Conservation (phyloP, 2,113 vertebrate species). For the Pogonocichla stellata region DNA sequence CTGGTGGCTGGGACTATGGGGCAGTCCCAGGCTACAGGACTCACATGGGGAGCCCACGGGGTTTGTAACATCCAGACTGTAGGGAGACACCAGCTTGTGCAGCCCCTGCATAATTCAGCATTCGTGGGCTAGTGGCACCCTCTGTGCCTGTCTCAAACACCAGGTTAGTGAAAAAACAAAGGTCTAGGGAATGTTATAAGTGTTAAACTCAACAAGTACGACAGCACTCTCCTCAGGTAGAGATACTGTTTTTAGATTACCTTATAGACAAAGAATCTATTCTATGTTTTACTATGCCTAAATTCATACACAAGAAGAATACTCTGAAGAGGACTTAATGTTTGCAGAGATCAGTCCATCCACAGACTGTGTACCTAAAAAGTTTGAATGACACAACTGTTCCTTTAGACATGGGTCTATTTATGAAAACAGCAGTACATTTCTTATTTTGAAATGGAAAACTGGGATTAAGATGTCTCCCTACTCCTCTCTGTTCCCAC, state of each 20-base stretch:
- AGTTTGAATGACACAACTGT: neutral
- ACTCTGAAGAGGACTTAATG: neutral
- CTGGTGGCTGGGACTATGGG: neutral
- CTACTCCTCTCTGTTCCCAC: neutral
- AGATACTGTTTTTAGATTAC: neutral
- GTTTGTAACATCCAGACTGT: fast-evolving
- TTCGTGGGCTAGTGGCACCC: neutral
- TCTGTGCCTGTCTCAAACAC: neutral
- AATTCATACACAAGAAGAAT: neutral
- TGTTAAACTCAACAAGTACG: neutral
- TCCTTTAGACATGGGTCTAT: neutral
- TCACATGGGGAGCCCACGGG: neutral
- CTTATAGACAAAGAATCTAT: neutral
- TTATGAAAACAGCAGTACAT: neutral
- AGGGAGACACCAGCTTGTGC: neutral
- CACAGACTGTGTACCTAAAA: neutral
- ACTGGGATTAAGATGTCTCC: neutral
- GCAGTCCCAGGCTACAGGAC: neutral
- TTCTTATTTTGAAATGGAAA: neutral
- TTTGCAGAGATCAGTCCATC: neutral
- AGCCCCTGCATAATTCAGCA: neutral
- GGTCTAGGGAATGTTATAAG: neutral
- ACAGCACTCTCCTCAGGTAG: fast-evolving
- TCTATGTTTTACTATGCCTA: neutral
- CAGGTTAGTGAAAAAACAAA: neutral